Evolutionary conservation across 2,113 vertebrate genomes (phyloP), one percentile per base, ranked within the genome.

Genomic region (Hypocryptadius cinnamomeus): DNA sequence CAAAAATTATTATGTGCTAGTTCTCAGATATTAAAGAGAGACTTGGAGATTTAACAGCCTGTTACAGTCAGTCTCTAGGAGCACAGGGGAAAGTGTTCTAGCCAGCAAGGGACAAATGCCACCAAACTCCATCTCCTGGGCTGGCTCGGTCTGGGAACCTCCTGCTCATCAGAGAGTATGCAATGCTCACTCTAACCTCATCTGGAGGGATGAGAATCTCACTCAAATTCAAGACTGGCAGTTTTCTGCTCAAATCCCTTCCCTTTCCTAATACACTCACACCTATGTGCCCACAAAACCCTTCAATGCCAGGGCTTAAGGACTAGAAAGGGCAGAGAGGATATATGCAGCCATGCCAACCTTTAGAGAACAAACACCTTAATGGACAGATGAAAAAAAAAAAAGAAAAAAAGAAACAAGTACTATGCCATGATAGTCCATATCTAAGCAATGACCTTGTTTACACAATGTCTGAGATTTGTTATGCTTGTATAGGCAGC

Each of bases 331-430:
- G 60, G 17, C 13, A 2, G 66, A 88, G 85, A 85, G 79, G 56
- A 88, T 57, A 60, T 73, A 44, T 37, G 44, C 39, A 79, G 87
- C 64, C 90, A 80, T 90, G 83, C 61, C 48, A 39, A 40, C 89
- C 93, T 96, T 96, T 94, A 93, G 97, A 97, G 96, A 97, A 97
- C 96, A 97, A 97, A 97, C 95, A 95, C 60, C 30, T 74, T 89
- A 92, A 88, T 5, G 7, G 83, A 93, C 45, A 89, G 92, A 97
- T 79, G 81, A 81, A 87, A 77, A 65, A 54, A 57, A 63, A 53
- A 25, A 60, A 42, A 51, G 15, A 6, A n/a, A 25, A 37, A 40
- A 53, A 40, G 6, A 77, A 87, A 89, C 64, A 84, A 79, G 83
- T 66, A 82, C 81, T 97, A 83, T 95, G 95, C 89, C 93, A 91